These are phyloP conservation scores for Hexactinellida sp. DNA, from an alignment of 37 sponge, comb jelly and placozoan genomes.

Conservation along the genomic window DNA sequence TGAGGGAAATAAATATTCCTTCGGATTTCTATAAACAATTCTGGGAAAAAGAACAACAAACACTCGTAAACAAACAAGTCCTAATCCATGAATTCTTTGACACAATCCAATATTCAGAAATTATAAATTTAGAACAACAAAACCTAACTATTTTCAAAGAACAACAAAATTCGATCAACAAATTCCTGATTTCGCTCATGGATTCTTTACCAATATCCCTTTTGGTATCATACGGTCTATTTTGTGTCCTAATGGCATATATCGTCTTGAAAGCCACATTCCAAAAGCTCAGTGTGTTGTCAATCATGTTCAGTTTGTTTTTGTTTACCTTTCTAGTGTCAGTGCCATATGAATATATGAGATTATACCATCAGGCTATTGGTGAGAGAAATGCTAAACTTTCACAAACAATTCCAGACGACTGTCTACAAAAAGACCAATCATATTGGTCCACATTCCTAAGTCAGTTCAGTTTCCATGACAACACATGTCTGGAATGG, in stretches of 20 bases:
- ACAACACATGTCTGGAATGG: not conserved
- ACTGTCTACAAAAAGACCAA: not conserved
- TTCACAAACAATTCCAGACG: not conserved
- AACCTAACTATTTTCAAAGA: not conserved
- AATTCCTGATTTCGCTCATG: not conserved
- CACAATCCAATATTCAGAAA: not conserved
- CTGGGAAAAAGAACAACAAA: not conserved
- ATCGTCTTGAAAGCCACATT: not conserved
- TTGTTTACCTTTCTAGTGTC: not conserved
- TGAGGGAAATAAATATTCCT: not conserved
- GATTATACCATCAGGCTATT: not conserved
- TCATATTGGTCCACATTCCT: not conserved
- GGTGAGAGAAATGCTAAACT: constrained; percentile 12
- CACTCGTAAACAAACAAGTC: not conserved
- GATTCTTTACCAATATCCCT: not conserved
- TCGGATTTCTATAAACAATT: not conserved
- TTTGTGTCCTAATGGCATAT: not conserved
- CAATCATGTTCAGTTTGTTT: not conserved
- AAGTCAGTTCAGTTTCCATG: constrained; percentile 13
- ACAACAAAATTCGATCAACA: not conserved
- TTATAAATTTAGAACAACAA: not conserved
- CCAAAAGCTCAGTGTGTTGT: not conserved
- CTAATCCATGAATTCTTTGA: not conserved
- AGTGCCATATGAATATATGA: constrained; percentile 8
- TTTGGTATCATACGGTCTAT: not conserved